Percentiles rank a stretch among this genome's conserved stretches.
Conservation (phyloP, 2,888 invertebrate genomes). For the Polydrusus cervinus region DNA sequence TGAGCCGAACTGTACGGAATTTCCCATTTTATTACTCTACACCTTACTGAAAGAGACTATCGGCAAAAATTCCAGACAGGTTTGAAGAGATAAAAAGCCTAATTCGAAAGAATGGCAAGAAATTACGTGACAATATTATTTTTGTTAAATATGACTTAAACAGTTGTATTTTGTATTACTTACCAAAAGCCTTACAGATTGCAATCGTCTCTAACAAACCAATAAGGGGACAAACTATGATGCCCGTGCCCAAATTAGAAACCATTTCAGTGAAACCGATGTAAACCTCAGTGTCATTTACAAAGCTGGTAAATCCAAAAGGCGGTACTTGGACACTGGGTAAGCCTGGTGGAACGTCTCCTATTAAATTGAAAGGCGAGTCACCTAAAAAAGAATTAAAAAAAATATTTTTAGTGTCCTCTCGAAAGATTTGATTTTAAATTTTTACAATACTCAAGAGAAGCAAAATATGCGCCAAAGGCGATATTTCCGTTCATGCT, state of each 20-base stretch:
- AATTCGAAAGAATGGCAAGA: no score
- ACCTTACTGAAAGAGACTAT: no score
- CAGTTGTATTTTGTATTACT: slow-evolving; percentile 62
- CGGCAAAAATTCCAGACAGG: no score
- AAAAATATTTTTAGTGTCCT: no score
- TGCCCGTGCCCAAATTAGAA: slow-evolving; percentile 86
- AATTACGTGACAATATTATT: no score
- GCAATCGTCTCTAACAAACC: slow-evolving; percentile 93
- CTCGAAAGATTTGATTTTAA: no score
- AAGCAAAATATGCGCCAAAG: no score
- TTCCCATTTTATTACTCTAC: no score
- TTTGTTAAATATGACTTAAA: not conserved
- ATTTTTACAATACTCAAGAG: no score
- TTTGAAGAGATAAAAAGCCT: no score
- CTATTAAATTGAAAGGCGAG: slow-evolving; percentile 76
- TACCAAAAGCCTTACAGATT: slow-evolving; percentile 94
- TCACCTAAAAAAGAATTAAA: slow-evolving; percentile 38
- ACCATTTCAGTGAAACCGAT: slow-evolving; percentile 81
- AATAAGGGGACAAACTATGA: slow-evolving; percentile 90
- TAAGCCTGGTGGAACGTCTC: slow-evolving; percentile 81
- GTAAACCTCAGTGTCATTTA: slow-evolving; percentile 69
- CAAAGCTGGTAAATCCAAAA: slow-evolving; percentile 75
- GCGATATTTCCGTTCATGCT: no score
- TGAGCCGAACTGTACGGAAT: no score
- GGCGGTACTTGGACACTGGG: slow-evolving; percentile 80